These are phyloP conservation scores for Athrips mouffetella DNA, from an alignment of 2,888 invertebrate species.

Conservation along the genomic window DNA sequence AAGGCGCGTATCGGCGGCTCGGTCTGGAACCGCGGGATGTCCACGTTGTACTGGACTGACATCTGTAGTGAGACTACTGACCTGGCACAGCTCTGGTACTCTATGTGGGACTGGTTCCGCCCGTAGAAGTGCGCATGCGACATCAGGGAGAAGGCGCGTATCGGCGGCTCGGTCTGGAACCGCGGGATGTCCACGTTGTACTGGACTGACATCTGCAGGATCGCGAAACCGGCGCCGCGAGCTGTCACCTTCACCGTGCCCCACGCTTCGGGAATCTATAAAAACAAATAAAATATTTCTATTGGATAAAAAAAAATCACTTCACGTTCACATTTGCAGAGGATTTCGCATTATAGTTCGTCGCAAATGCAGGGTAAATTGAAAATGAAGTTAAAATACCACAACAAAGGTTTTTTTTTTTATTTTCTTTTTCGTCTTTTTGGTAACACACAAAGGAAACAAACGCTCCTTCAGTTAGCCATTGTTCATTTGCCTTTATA, in stretches of 20 bases:
- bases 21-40: no score
- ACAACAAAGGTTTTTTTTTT: no score
- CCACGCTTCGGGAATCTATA: slow-evolving; percentile 94
- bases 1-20: no score
- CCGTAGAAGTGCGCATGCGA: slow-evolving; percentile 89
- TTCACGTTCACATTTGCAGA: no score
- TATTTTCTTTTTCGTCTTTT: no score
- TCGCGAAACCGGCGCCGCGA: slow-evolving; percentile 95
- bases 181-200: slow-evolving; percentile 92
- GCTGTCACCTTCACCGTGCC: slow-evolving; percentile 96
- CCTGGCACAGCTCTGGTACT: slow-evolving; percentile 92
- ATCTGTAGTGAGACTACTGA: slow-evolving; percentile 39
- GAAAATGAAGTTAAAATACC: no score
- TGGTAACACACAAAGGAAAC: no score
- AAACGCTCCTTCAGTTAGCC: no score
- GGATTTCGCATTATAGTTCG: no score
- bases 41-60: slow-evolving; percentile 88
- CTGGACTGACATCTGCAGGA: slow-evolving; percentile 94
- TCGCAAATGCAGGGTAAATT: no score
- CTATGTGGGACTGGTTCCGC: slow-evolving; percentile 95
- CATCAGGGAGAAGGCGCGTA: slow-evolving; percentile 86
- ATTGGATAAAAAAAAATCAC: not conserved
- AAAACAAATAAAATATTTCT: not conserved
- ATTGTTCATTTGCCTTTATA: no score
- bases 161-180: slow-evolving; percentile 91